phyloP scores from a whole-genome alignment of 1,140 invertebrate species.

The Cryptotermes secundus region DNA sequence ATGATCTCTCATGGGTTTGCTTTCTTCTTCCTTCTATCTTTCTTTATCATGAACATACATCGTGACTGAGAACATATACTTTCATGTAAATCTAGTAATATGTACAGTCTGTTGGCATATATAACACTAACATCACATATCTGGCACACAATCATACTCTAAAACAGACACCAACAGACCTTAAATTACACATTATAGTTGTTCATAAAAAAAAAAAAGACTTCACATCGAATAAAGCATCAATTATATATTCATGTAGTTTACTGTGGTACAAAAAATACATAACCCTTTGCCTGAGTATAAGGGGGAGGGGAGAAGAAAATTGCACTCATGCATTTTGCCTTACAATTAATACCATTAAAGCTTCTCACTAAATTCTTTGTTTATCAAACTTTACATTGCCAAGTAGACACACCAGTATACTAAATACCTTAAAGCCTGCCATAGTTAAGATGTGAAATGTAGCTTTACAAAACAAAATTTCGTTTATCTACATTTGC shows the following conservation, averaged over 20 bases:
- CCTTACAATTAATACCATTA: neutral
- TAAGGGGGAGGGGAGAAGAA: neutral
- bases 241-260: neutral
- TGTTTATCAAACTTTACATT: neutral
- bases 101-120: neutral
- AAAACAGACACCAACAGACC: neutral
- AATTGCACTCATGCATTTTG: neutral
- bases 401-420: neutral
- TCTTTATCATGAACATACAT: no score
- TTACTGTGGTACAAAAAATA: neutral
- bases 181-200: neutral
- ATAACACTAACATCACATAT: neutral
- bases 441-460: conserved; percentile 6
- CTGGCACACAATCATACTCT: neutral
- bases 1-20: no score
- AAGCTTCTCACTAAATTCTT: neutral
- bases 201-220: neutral
- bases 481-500: neutral
- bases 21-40: no score
- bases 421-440: neutral
- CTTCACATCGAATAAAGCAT: neutral
- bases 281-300: neutral
- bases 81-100: neutral
- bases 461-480: neutral
- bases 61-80: no score